These are phyloP conservation scores for Brachionus manjavacas DNA, from an alignment of 1,140 invertebrate species.

Conservation along the genomic window DNA sequence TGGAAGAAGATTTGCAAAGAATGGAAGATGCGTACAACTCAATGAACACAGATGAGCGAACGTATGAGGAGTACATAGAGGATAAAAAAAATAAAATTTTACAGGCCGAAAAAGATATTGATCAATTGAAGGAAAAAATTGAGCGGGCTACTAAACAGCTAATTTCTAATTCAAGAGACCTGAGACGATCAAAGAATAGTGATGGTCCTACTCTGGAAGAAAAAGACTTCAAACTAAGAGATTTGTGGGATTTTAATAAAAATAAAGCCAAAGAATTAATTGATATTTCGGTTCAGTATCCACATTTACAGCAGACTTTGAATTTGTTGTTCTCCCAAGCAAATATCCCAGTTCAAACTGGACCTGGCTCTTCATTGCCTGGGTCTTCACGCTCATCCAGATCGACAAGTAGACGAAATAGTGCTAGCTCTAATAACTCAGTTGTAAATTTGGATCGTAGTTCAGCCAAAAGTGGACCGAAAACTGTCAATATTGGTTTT, in stretches of 20 bases:
- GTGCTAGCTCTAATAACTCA: conserved; percentile 31
- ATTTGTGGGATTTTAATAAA: conserved; percentile 41
- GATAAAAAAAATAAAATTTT: conserved; percentile 30
- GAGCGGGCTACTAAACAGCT: conserved; percentile 37
- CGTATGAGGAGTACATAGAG: conserved; percentile 7
- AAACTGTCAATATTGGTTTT: conserved; percentile 30
- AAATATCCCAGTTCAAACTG: conserved; percentile 21
- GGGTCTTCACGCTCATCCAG: conserved; percentile 20
- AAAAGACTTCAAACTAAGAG: conserved; percentile 32
- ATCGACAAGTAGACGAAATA: conserved; percentile 26
- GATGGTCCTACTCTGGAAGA: conserved; percentile 24
- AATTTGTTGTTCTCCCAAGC: conserved; percentile 26
- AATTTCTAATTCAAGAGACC: not conserved
- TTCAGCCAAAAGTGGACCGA: not conserved
- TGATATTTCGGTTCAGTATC: conserved; percentile 34
- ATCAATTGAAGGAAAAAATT: conserved; percentile 40
- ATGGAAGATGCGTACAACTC: conserved; percentile 5
- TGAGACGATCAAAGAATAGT: not conserved
- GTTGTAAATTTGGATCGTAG: conserved; percentile 11
- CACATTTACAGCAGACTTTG: conserved; percentile 35
- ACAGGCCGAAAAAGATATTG: conserved; percentile 23
- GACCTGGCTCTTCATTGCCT: not conserved
- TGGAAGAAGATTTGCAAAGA: conserved; percentile 53
- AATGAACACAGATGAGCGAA: conserved; percentile 21
- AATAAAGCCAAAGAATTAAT: conserved; percentile 48